Percentiles rank a stretch among this genome's conserved stretches.
Conservation (phyloP, 2,113 vertebrate species). For the Gadus chalcogrammus region DNA sequence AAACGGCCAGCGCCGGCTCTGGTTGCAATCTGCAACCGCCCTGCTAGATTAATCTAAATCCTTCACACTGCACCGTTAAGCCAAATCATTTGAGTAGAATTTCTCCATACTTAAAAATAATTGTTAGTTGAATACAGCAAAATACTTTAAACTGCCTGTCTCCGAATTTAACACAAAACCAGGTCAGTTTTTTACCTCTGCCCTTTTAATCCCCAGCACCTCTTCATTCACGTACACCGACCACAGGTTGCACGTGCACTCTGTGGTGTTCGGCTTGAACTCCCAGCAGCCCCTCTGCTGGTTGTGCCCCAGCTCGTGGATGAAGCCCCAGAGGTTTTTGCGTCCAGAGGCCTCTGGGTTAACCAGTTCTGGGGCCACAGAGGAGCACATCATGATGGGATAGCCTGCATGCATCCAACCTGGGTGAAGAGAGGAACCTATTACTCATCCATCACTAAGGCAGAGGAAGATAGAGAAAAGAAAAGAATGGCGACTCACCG, state of each 20-base stretch:
- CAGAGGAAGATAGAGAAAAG: not conserved
- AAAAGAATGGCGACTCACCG: conserved; percentile 48
- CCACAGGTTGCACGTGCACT: conserved; percentile 83
- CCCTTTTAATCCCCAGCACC: conserved; percentile 57
- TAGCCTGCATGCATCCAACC: conserved; percentile 82
- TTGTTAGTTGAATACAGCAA: too few relatives aligned
- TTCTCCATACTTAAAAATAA: too few relatives aligned
- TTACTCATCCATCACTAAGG: too few relatives aligned
- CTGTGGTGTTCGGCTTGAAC: conserved; percentile 73
- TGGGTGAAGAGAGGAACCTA: conserved; percentile 22
- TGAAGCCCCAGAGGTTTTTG: conserved; percentile 55
- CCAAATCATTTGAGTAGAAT: too few relatives aligned
- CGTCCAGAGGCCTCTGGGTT: not conserved
- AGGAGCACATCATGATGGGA: conserved; percentile 62
- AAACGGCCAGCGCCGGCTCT: too few relatives aligned
- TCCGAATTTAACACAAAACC: too few relatives aligned
- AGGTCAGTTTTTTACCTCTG: conserved; percentile 28
- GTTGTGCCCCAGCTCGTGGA: conserved; percentile 79
- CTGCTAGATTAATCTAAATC: too few relatives aligned
- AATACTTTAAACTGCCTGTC: too few relatives aligned
- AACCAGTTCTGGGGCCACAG: conserved; percentile 30
- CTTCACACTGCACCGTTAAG: too few relatives aligned
- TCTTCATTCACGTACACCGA: conserved; percentile 73
- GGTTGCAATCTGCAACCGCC: too few relatives aligned
- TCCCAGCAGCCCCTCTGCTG: conserved; percentile 76